Base-by-base conservation (phyloP, 2,797 vertebrate species). In the Synanceia verrucosa region DNA sequence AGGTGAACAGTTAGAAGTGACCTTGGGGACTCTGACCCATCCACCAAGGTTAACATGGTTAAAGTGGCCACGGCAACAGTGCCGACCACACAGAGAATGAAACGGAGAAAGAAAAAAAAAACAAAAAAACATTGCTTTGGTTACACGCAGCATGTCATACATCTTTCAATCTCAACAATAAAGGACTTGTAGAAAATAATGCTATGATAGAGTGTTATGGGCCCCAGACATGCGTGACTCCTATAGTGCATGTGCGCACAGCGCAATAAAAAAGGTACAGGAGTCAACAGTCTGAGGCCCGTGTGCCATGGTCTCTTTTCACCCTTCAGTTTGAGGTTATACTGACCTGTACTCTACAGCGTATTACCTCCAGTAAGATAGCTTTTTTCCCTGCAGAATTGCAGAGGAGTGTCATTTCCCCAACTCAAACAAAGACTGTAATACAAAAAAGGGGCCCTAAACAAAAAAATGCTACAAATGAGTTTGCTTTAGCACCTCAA, bases 191-290 rank as follows among this genome's bases (percentile, higher is more conserved):
- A 90, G 79, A 91, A 92, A 88, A 88, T 86, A 90, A 89, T 83
- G 88, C 90, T 91, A 90, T 88, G 86, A 89, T 83, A 87, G 86
- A 90, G 86, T 83, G 89, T 85, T 86, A 52, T 59, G 67, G 90
- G 82, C 91, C 89, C 86, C 70, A 48, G 82, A 62, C 75, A 58
- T 50, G 65, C 47, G 68, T 84, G 91, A 86, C 92, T 91, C 92
- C 93, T 81, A 93, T 93, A 95, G 94, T 95, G 94, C 94, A 94
- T 90, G 77, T 93, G 94, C 94, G 94, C 94, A 92, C 94, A 95
- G 94, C 94, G 94, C 94, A 84, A 79, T 92, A 88, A 89, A 91
- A 85, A 81, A 60, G 43, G 41, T 92, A 94, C 88, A 90, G 90
- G 93, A 93, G 91, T 81, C 81, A 82, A 87, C 70, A 50, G 73